A percentile compares a stretch with the other conserved stretches of the same genome.
Evolutionary conservation across 2,113 vertebrate species (phyloP).

Genomic region (Propithecus coquereli): DNA sequence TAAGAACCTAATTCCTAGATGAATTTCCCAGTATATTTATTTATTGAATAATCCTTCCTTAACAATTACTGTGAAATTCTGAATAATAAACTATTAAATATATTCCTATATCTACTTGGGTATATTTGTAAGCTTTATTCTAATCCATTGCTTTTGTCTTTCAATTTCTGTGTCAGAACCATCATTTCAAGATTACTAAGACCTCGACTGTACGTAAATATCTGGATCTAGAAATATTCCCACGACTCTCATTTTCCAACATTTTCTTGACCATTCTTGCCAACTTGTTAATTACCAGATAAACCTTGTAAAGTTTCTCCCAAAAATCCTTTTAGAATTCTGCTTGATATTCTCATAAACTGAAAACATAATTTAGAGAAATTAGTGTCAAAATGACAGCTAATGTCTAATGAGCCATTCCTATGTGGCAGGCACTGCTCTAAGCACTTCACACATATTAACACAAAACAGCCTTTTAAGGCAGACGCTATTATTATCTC

Average conservation of each 20-base stretch:
- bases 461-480: not conserved
- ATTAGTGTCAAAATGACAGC: not conserved
- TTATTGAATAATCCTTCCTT: not conserved
- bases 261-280: not conserved
- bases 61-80: not conserved
- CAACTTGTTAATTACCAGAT: not conserved
- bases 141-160: not conserved
- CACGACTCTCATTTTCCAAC: not conserved
- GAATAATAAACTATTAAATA: not conserved
- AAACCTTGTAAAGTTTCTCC: not conserved
- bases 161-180: not conserved
- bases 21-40: not conserved
- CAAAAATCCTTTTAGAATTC: not conserved
- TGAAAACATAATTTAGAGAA: slow-evolving; percentile 13
- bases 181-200: not conserved
- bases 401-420: not conserved
- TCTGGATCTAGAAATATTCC: not conserved
- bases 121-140: not conserved
- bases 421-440: not conserved
- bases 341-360: not conserved
- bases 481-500: not conserved
- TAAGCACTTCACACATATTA: not conserved
- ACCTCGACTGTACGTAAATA: not conserved
- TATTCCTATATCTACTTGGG: not conserved
- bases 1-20: not conserved